Conservation (phyloP, 2,888 invertebrate genomes). For the Phragmatobia fuliginosa region DNA sequence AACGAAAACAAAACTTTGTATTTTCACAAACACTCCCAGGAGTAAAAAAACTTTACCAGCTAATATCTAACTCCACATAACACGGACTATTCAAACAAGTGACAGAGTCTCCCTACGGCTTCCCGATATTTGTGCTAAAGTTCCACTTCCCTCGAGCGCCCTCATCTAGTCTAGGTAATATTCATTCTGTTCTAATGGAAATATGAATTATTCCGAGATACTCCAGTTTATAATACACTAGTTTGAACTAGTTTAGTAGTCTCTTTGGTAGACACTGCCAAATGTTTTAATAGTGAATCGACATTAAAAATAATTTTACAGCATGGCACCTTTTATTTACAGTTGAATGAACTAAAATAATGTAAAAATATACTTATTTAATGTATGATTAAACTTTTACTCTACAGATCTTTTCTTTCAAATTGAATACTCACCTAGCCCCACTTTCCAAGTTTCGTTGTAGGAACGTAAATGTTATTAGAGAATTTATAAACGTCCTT, state of each 20-base stretch:
- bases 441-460: no score
- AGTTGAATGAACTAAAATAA: not conserved
- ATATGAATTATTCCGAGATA: slow-evolving; percentile 48
- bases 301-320: not conserved
- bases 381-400: not conserved
- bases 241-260: slow-evolving; percentile 20
- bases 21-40: slow-evolving; percentile 8
- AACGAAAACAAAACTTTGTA: not conserved
- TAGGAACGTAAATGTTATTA: no score
- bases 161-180: slow-evolving; percentile 38
- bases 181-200: slow-evolving; percentile 46
- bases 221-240: slow-evolving; percentile 32
- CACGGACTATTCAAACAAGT: slow-evolving; percentile 16
- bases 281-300: not conserved
- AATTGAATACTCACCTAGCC: no score
- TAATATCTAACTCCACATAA: slow-evolving; percentile 41
- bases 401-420: no score
- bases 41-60: slow-evolving; percentile 11
- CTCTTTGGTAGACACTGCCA: slow-evolving; percentile 8
- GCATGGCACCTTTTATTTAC: not conserved
- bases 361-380: not conserved
- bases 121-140: slow-evolving; percentile 39
- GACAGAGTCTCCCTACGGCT: slow-evolving; percentile 14
- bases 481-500: no score
- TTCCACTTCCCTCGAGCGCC: slow-evolving; percentile 25